Percentiles rank a stretch among this genome's conserved stretches.
These are phyloP conservation scores for Coryphaenoides rupestris DNA, from an alignment of 2,113 vertebrate species.

Conservation along the genomic window DNA sequence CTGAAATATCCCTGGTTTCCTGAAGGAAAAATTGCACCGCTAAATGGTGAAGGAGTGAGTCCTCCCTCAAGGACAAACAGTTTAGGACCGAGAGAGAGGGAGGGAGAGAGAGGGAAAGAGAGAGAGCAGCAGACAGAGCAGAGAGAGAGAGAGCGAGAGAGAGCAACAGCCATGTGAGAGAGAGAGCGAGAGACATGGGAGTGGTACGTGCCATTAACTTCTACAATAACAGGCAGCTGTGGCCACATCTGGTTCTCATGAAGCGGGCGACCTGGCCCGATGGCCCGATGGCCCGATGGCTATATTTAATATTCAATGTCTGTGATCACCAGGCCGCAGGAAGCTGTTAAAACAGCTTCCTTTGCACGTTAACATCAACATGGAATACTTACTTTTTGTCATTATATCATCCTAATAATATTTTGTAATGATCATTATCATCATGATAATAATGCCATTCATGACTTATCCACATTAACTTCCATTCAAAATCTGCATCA, in stretches of 20 bases:
- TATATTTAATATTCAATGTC: constrained; percentile 56
- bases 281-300: not conserved
- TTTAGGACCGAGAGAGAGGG: constrained; percentile 20
- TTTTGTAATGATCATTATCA: too few relatives aligned
- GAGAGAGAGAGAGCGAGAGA: too few relatives aligned
- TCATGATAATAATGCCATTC: too few relatives aligned
- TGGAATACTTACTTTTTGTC: too few relatives aligned
- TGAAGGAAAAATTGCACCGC: constrained; percentile 18
- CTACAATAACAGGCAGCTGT: constrained; percentile 49
- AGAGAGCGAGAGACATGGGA: not conserved
- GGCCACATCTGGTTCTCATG: constrained; percentile 42
- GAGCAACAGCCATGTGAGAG: not conserved
- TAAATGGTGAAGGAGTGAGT: constrained; percentile 17
- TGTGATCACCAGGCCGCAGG: constrained; percentile 58
- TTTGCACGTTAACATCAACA: too few relatives aligned
- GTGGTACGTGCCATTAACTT: constrained; percentile 28
- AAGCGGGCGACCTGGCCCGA: constrained; percentile 9
- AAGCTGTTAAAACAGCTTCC: constrained; percentile 16
- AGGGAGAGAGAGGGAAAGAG: not conserved
- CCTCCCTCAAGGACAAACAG: constrained; percentile 40
- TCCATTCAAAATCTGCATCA: too few relatives aligned
- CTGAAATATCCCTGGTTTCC: constrained; percentile 37
- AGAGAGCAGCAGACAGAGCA: not conserved
- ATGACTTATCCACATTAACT: too few relatives aligned
- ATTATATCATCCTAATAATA: too few relatives aligned